Evolutionary conservation across 2,888 invertebrate genomes (phyloP).

Genomic region (Thereva unica): DNA sequence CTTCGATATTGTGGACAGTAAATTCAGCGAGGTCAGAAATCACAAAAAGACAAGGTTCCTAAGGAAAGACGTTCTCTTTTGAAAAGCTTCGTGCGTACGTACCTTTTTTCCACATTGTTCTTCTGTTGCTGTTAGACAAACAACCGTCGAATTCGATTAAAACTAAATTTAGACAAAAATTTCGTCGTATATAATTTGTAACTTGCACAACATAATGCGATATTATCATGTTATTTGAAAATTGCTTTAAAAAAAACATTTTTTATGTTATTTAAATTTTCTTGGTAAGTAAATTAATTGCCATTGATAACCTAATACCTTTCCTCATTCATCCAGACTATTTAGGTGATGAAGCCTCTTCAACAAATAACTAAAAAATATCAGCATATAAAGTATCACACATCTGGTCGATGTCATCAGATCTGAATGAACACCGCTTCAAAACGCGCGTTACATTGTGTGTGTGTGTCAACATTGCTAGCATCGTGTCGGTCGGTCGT

Average conservation of each 20-base stretch:
- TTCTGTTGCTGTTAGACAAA: no score
- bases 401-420: slow-evolving; percentile 5
- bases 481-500: slow-evolving; percentile 1
- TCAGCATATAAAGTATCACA: no score
- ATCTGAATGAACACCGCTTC: slow-evolving; percentile 19
- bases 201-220: no score
- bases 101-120: no score
- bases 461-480: neutral
- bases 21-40: no score
- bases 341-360: slow-evolving; percentile 27
- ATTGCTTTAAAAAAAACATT: slow-evolving; percentile 5
- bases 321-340: slow-evolving; percentile 14
- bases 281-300: slow-evolving; percentile 22
- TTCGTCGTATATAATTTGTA: no score
- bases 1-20: no score
- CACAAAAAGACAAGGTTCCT: no score
- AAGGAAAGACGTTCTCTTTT: no score
- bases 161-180: no score
- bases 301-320: slow-evolving; percentile 11
- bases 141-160: no score
- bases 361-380: slow-evolving; percentile 12
- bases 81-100: no score
- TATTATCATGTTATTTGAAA: neutral
- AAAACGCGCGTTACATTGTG: slow-evolving; percentile 16
- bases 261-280: neutral